Evolutionary conservation across 2,113 vertebrate genomes (phyloP).

Genomic region (Carlito syrichta): DNA sequence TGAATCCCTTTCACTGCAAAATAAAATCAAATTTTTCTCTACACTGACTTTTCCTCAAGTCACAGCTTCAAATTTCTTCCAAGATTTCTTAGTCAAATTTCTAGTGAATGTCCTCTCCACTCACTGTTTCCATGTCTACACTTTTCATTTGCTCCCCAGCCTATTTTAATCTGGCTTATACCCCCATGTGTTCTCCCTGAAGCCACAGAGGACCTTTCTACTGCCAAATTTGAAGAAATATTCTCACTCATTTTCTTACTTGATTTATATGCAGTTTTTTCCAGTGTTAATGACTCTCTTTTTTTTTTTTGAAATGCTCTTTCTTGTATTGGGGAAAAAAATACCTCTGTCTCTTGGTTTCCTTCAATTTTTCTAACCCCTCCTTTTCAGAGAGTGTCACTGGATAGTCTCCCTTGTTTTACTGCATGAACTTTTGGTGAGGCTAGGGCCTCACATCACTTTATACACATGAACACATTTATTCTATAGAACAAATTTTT

Average conservation of each 20-base stretch:
- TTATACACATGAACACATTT: no score
- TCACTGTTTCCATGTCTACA: not conserved
- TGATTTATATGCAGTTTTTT: not conserved
- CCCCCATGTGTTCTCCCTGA: not conserved
- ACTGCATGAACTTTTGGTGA: no score
- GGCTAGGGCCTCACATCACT: no score
- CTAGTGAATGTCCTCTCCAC: not conserved
- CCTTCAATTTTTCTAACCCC: not conserved
- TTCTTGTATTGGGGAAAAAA: not conserved
- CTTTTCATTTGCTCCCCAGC: not conserved
- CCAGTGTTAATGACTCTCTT: not conserved
- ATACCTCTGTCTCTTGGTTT: not conserved
- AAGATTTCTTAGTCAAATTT: not conserved
- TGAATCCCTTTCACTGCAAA: not conserved
- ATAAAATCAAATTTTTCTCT: not conserved
- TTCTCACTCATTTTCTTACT: slow-evolving; percentile 9
- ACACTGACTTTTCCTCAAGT: not conserved
- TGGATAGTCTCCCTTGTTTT: no score
- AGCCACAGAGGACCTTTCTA: not conserved
- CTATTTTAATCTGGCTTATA: not conserved
- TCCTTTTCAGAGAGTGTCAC: not conserved
- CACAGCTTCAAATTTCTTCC: not conserved
- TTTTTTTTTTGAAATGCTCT: not conserved
- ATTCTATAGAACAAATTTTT: no score
- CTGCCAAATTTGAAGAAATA: not conserved